Evolutionary conservation across 2,797 vertebrate genomes (phyloP).

Genomic region (Trematomus bernacchii): DNA sequence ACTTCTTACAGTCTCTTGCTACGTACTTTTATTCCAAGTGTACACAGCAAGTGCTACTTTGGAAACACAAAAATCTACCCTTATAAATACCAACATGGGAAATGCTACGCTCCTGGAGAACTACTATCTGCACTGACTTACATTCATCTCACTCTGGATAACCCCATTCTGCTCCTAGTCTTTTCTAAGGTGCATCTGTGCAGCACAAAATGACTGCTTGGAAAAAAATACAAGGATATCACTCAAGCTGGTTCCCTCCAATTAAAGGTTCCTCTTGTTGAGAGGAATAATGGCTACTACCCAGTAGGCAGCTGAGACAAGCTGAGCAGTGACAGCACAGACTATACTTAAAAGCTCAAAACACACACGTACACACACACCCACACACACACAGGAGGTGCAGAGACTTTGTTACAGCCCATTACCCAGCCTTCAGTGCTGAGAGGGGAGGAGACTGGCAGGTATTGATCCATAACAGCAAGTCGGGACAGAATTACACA

Average conservation of each 20-base stretch:
- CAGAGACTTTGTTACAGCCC: conserved; percentile 43
- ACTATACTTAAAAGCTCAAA: conserved; percentile 24
- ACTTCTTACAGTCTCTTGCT: not conserved
- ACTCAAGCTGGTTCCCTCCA: conserved; percentile 47
- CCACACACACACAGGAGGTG: conserved; percentile 18
- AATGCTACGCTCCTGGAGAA: not conserved
- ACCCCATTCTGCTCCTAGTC: not conserved
- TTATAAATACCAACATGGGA: not conserved
- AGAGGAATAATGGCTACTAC: conserved; percentile 29
- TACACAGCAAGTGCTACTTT: conserved; percentile 20
- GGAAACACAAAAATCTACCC: conserved; percentile 5
- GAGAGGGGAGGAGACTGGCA: conserved; percentile 42
- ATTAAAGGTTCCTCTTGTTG: conserved; percentile 58
- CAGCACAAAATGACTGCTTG: not conserved
- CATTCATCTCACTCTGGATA: not conserved
- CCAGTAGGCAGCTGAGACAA: conserved; percentile 24
- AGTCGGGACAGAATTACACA: conserved; percentile 20
- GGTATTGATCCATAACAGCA: conserved; percentile 61
- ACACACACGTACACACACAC: conserved; percentile 16
- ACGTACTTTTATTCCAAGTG: not conserved
- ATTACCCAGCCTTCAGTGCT: conserved; percentile 54
- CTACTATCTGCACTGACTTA: not conserved
- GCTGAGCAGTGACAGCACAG: conserved; percentile 25
- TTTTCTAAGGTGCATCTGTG: conserved; percentile 12
- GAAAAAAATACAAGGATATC: conserved; percentile 23